These are phyloP conservation scores for Tokudaia tokunoshimensis DNA, from an alignment of 2,797 vertebrate genomes.

Conservation along the genomic window DNA sequence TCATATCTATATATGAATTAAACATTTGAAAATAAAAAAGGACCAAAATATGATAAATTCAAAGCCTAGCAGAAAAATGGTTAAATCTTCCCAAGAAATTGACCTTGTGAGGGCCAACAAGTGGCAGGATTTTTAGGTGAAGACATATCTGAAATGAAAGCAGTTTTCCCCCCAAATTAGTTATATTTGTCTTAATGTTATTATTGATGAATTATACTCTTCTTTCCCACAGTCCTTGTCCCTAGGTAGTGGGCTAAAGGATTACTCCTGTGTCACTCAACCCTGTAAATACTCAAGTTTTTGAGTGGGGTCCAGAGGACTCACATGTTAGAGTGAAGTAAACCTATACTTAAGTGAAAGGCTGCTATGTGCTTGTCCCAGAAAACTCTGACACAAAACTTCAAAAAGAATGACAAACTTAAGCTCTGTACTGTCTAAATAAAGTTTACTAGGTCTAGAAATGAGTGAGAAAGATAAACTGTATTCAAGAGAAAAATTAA, in stretches of 20 bases:
- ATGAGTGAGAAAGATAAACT: background rate
- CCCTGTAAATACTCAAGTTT: background rate
- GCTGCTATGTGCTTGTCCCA: background rate
- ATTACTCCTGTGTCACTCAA: background rate
- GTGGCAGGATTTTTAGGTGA: background rate
- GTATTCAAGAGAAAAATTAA: constrained; percentile 29
- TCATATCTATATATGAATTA: background rate
- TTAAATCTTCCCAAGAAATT: background rate
- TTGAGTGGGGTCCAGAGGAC: background rate
- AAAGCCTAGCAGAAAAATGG: background rate
- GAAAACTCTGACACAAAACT: background rate
- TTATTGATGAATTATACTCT: background rate
- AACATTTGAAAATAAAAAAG: constrained; percentile 21
- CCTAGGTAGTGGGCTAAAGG: background rate
- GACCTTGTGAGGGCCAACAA: background rate
- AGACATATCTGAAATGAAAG: background rate
- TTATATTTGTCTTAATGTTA: background rate
- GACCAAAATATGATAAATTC: constrained; percentile 28
- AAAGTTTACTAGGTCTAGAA: constrained; percentile 12
- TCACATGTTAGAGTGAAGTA: background rate
- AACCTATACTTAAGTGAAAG: background rate
- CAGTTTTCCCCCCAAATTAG: accelerated
- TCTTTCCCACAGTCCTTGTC: background rate
- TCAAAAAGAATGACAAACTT: constrained; percentile 8
- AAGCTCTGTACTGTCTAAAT: background rate